These are phyloP conservation scores for Apis cerana DNA, from an alignment of 1,140 invertebrate genomes.

Conservation along the genomic window DNA sequence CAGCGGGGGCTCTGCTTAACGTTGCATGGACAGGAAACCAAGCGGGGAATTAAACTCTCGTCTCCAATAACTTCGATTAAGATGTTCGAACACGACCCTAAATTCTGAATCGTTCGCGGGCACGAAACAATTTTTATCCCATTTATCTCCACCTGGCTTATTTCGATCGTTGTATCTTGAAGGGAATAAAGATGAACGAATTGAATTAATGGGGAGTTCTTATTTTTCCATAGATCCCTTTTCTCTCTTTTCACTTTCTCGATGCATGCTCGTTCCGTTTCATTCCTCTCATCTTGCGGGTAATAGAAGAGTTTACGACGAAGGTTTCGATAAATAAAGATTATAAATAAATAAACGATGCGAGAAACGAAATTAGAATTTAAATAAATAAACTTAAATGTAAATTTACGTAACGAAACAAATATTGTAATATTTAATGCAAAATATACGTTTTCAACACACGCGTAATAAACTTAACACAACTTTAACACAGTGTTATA, in stretches of 20 bases:
- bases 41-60: constrained; percentile 49
- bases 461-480: background rate
- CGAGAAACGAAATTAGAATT: background rate
- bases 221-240: background rate
- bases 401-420: background rate
- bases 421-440: background rate
- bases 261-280: background rate
- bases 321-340: no score
- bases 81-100: constrained; percentile 13
- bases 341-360: no score
- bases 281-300: background rate
- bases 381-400: background rate
- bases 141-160: background rate
- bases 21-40: constrained; percentile 53
- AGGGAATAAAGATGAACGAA: background rate
- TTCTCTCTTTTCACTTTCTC: background rate
- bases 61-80: constrained; percentile 32
- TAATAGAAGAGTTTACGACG: background rate
- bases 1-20: constrained; percentile 56
- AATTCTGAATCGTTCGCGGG: background rate
- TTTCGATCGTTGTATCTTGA: background rate
- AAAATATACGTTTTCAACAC: background rate
- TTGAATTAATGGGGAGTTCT: background rate
- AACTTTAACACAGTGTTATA: background rate
- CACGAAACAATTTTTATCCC: background rate